phyloP scores from a whole-genome alignment of 2,888 invertebrate genomes.

The Itoplectis maculator region DNA sequence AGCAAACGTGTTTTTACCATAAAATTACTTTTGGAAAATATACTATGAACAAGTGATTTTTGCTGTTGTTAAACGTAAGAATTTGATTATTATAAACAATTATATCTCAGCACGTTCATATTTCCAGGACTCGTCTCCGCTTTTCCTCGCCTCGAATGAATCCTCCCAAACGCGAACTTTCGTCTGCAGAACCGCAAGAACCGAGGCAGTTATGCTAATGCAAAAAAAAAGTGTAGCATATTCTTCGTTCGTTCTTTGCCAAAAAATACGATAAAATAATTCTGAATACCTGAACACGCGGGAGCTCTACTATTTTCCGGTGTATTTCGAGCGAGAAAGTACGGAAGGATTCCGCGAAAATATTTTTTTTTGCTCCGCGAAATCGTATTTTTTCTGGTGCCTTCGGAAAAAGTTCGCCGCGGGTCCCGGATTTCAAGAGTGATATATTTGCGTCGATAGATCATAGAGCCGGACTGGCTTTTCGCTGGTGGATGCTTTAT shows the following conservation, averaged over 20 bases:
- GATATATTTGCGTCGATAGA: slow-evolving; percentile 72
- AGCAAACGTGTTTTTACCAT: neutral
- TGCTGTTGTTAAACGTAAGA: neutral
- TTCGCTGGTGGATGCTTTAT: slow-evolving; percentile 76
- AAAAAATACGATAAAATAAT: slow-evolving; percentile 60
- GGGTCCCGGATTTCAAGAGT: slow-evolving; percentile 58
- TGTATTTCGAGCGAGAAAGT: neutral
- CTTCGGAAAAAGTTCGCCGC: slow-evolving; percentile 38
- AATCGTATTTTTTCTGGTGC: slow-evolving; percentile 64
- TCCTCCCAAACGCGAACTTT: neutral
- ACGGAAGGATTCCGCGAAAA: slow-evolving; percentile 12
- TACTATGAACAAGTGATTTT: no score
- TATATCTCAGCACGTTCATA: neutral
- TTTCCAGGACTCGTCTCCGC: neutral
- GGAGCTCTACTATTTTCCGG: slow-evolving; percentile 12
- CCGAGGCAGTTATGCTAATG: slow-evolving; percentile 77
- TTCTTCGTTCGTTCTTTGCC: slow-evolving; percentile 54
- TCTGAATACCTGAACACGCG: slow-evolving; percentile 53
- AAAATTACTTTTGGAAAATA: neutral
- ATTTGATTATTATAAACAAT: neutral
- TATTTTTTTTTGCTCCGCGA: slow-evolving; percentile 51
- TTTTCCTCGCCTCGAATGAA: neutral
- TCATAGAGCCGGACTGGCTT: slow-evolving; percentile 72
- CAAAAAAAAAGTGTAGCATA: slow-evolving; percentile 74
- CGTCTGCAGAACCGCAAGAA: slow-evolving; percentile 60